Base-by-base conservation (phyloP, 1,140 invertebrate genomes). In the Megathymus violae region DNA sequence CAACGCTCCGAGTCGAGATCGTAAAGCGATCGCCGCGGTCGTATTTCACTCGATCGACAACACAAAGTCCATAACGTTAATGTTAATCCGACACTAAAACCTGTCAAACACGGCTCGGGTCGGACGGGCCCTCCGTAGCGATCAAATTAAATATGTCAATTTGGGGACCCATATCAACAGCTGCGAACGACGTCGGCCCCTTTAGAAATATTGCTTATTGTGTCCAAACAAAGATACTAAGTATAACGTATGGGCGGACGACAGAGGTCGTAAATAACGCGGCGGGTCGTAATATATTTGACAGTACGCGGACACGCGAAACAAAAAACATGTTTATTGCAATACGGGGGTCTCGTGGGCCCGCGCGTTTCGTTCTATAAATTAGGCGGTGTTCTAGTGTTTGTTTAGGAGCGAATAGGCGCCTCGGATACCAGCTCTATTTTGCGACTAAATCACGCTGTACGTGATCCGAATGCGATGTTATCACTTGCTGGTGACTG, bases 111-210 rank as follows among this genome's bases (percentile, higher is more conserved):
- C 74, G 82, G 72, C 66, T 64, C 67, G 71, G 75, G 69, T 72
- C 78, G 64, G 72, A 68, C 75, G 71, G 80, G 74, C 76, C 82
- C 80, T 80, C 78, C 78, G 84, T 85, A 69, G 82, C 83, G 84
- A 89, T 91, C 87, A 88, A 91, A 91, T 91, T 91, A 91, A 91
- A 91, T 91, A 91, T 89, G 88, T 91, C 88, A 89, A 91, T 91
- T 91, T 86, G 80, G 81, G 82, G 78, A 91, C 88, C 87, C 87
- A 88, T 89, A 91, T 91, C 88, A 91, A 88, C 88, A 89, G 88
- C 88, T 91, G 88, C 82, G 75, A 81, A 78, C 78, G 87, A 88
- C 85, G 85, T 83, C 88, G 86, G 76, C 77, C 78, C 85, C 84
- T 88, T 88, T 89, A 88, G 86, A 91, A 91, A 91, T 91, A 91